Percentiles rank a stretch among this genome's conserved stretches.
Evolutionary conservation across 2,113 vertebrate genomes (phyloP).

Genomic region (Strix aluco): DNA sequence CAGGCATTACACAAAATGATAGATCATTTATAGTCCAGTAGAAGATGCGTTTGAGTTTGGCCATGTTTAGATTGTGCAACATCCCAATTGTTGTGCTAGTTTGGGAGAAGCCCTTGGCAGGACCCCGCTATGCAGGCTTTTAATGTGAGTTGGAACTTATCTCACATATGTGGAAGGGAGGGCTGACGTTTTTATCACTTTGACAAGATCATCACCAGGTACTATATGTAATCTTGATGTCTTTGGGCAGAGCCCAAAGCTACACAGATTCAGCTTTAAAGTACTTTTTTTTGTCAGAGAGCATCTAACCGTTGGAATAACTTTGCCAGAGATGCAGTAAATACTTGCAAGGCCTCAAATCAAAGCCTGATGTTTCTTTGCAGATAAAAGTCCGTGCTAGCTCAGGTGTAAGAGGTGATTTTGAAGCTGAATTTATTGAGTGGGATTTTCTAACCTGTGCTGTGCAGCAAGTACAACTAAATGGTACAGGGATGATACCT

Average conservation of each 20-base stretch:
- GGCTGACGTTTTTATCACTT: accelerated
- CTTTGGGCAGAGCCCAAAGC: not conserved
- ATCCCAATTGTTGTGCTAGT: accelerated
- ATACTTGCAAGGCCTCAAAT: not conserved
- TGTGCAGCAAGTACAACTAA: not conserved
- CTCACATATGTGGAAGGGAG: accelerated
- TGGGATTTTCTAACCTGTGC: not conserved
- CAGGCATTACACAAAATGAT: accelerated
- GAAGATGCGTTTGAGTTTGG: not conserved
- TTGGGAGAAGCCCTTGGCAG: not conserved
- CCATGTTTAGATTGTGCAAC: not conserved
- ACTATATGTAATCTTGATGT: not conserved
- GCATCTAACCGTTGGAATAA: accelerated
- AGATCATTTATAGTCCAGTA: accelerated
- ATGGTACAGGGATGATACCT: not conserved
- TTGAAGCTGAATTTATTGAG: not conserved
- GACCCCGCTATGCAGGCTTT: not conserved
- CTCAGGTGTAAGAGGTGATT: not conserved
- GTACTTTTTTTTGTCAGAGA: not conserved
- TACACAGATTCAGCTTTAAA: accelerated
- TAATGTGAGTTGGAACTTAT: accelerated
- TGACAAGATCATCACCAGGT: not conserved
- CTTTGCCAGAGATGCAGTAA: not conserved
- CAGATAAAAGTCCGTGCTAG: accelerated
- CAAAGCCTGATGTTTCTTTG: not conserved